phyloP scores from a whole-genome alignment of 2,888 invertebrate species.

The Anodontia alba region DNA sequence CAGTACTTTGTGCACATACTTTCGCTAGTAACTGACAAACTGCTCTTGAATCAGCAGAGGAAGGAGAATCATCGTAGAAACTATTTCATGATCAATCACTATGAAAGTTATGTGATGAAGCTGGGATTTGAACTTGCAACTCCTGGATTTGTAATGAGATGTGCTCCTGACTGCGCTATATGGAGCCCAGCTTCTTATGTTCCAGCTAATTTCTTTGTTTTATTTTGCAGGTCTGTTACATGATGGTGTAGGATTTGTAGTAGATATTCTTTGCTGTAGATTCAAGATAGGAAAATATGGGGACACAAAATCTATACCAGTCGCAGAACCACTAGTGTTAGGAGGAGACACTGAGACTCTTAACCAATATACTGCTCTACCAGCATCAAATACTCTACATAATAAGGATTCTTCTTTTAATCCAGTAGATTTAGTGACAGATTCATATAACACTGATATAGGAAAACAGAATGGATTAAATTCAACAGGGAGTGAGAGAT shows the following conservation, averaged over 20 bases:
- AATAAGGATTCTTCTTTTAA: slow-evolving; percentile 2
- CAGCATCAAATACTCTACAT: neutral
- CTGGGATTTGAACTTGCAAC: too few species aligned
- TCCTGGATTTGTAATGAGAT: too few species aligned
- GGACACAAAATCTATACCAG: slow-evolving; percentile 19
- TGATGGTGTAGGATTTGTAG: slow-evolving; percentile 70
- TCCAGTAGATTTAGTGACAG: slow-evolving; percentile 12
- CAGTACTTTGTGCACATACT: too few species aligned
- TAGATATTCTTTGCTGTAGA: slow-evolving; percentile 79
- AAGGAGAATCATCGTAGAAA: too few species aligned
- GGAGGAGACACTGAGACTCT: neutral
- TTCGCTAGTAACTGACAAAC: too few species aligned
- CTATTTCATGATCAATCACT: too few species aligned
- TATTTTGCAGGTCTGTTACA: slow-evolving; percentile 79
- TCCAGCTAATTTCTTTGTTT: too few species aligned
- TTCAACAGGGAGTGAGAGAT: neutral
- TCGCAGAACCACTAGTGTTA: neutral
- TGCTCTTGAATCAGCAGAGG: too few species aligned
- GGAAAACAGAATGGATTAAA: neutral
- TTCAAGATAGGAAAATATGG: slow-evolving; percentile 70
- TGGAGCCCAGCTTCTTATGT: too few species aligned
- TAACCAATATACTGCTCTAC: neutral
- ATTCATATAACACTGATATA: neutral
- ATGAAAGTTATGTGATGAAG: too few species aligned
- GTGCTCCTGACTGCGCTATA: too few species aligned